Evolutionary conservation across 2,113 vertebrate genomes (phyloP), one percentile per base, ranked within the genome.

Genomic region (Poicephalus gulielmi): DNA sequence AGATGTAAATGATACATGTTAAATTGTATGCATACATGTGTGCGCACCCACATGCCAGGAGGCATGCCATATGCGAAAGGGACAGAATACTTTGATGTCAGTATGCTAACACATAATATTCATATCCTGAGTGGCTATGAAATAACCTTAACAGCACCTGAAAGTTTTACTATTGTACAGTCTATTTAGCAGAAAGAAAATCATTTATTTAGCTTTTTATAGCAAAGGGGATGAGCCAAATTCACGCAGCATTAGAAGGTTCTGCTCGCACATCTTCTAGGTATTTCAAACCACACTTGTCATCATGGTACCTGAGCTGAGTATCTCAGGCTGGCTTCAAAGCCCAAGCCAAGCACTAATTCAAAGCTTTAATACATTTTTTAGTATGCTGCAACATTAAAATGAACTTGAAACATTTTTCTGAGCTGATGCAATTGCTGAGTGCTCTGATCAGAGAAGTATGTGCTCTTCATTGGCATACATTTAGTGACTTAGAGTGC

Each of bases 311-410:
- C 73, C 57, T 47, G 50, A 84, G 66, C 66, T 57, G 25, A 57
- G 52, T 24, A 66, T 39, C 53, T 82, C 66, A 49, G 52, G 11
- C 27, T 76, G 70, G 18, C 50, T 90, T 88, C 87, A 90, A 83
- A 95, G 67, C 39, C 52, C n/a, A 77, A 89, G 62, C 33, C 57
- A 66, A 69, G 59, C 31, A 59, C 73, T 80, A 75, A 57, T 79
- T 84, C 71, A 33, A 76, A 87, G 47, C 11, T 91, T 82, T 62
- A 83, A 91, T 59, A 44, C 41, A 53, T 94, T 94, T 90, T 92
- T 78, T 71, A 57, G 23, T 18, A 11, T n/a, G n/a, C 41, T 55
- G 25, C 17, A 79, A 55, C 31, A 69, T 55, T 69, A 41, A 91
- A 69, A 89, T 66, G 57, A 76, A 57, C 59, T 49, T 49, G 67